Evolutionary conservation across 2,113 vertebrate genomes (phyloP).

Genomic region (Dasyornis broadbenti): DNA sequence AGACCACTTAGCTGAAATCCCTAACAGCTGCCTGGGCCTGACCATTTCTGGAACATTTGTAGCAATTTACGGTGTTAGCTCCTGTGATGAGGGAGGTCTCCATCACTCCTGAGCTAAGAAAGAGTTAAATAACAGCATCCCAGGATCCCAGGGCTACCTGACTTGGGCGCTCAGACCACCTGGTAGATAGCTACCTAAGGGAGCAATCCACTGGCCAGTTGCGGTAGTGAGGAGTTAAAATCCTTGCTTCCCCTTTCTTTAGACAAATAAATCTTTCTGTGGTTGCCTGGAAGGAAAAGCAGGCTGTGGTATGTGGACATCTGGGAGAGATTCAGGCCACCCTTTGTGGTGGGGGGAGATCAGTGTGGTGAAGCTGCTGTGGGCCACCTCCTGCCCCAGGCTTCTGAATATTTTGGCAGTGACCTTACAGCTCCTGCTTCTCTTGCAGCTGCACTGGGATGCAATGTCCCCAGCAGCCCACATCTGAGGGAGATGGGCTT

Average conservation of each 20-base stretch:
- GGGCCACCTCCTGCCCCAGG: neutral
- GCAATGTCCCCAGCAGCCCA: neutral
- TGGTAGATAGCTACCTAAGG: neutral
- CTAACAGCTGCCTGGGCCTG: neutral
- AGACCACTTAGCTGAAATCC: neutral
- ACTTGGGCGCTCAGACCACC: neutral
- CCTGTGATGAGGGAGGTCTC: neutral
- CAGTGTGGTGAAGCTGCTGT: neutral
- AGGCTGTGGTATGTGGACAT: constrained; percentile 30
- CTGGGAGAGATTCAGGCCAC: constrained; percentile 20
- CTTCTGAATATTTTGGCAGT: neutral
- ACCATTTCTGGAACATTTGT: neutral
- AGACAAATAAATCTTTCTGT: constrained; percentile 49
- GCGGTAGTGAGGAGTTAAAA: constrained; percentile 33
- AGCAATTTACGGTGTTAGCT: neutral
- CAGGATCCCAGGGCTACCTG: neutral
- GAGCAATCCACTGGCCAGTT: neutral
- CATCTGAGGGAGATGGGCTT: neutral
- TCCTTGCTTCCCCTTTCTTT: neutral
- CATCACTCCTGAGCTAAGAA: neutral
- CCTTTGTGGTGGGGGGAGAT: neutral
- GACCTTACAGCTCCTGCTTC: neutral
- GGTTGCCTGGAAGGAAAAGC: constrained; percentile 35
- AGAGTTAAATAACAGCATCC: neutral
- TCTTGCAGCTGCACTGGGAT: neutral